These are phyloP conservation scores for Bimastos eiseni DNA, from an alignment of 2,888 invertebrate genomes.

Conservation along the genomic window DNA sequence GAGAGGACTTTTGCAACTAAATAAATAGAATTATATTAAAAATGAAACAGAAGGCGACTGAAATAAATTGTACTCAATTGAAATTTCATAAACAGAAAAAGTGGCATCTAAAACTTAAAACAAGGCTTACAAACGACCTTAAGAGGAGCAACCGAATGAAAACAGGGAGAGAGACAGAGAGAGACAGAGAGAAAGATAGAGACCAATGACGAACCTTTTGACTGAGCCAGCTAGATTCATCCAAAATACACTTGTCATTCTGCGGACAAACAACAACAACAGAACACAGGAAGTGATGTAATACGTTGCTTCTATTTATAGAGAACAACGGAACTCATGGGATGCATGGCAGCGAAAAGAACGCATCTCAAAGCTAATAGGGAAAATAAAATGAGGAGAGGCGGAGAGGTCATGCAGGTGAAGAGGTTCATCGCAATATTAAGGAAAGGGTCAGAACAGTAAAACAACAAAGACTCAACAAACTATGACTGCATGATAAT, in stretches of 20 bases:
- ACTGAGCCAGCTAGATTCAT: conserved; percentile 22
- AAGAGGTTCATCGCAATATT: no score
- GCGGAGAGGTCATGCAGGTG: background rate
- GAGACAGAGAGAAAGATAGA: no score
- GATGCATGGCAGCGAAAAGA: background rate
- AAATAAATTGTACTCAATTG: background rate
- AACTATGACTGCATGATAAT: no score
- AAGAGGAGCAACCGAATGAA: no score
- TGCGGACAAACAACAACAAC: background rate
- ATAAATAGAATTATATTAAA: background rate
- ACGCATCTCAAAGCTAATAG: background rate
- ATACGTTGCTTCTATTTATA: background rate
- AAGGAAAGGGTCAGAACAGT: background rate
- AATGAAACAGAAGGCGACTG: background rate
- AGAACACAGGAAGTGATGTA: conserved; percentile 19
- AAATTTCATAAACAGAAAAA: background rate
- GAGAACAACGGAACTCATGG: background rate
- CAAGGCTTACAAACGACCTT: background rate
- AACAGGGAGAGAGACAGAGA: background rate
- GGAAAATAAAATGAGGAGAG: no score
- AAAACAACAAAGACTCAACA: background rate
- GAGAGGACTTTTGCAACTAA: background rate
- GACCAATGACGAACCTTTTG: conserved; percentile 16
- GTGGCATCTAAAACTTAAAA: background rate
- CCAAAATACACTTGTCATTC: conserved; percentile 21